Base-by-base conservation (phyloP, 2,888 invertebrate genomes). In the Platycnemis pennipes region DNA sequence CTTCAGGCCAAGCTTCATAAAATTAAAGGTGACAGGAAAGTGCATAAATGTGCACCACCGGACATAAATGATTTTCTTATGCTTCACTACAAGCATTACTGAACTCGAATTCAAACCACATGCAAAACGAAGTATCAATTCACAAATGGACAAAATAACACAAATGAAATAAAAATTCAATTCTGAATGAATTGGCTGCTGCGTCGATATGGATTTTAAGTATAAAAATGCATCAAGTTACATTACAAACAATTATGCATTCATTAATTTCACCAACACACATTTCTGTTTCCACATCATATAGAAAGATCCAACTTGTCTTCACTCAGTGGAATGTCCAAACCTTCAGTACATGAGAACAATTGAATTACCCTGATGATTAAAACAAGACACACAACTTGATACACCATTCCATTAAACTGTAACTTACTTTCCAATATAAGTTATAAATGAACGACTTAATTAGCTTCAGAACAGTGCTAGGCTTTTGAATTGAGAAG, bases 311-410 rank as follows among this genome's bases (percentile, higher is more conserved):
- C 11, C 44, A 63, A 77, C 31, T 77, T 63, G 44, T 63, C 63
- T 91, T 91, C 91, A 91, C 63, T 91, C 42, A 91, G 63, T 69
- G 91, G 91, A 91, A 91, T 91, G 91, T 91, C 91, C 91, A 91
- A 63, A 63, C 49, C 63, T 91, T 56, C 44, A 91, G 22, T 91
- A 91, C 56, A 91, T 63, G n/a, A 44, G 63, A 91, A 56, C 91
- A 49, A 91, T 49, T 49, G 46, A 88, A 44, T 91, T 91, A 91
- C 91, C 91, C 63, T 91, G 63, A 22, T 63, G 91, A 91, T 91
- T 56, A 91, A 91, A 91, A 63, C 44, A 91, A 89, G 69, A 63
- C 63, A 91, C 91, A 69, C 91, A 91, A 69, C 44, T 91, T 63
- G 44, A 63, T 42, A 91, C 91, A 63, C 91, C 91, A 56, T 91